Evolutionary conservation across 1,140 invertebrate species (phyloP), one percentile per base, ranked within the genome.

Genomic region (Hylaeus volcanicus): DNA sequence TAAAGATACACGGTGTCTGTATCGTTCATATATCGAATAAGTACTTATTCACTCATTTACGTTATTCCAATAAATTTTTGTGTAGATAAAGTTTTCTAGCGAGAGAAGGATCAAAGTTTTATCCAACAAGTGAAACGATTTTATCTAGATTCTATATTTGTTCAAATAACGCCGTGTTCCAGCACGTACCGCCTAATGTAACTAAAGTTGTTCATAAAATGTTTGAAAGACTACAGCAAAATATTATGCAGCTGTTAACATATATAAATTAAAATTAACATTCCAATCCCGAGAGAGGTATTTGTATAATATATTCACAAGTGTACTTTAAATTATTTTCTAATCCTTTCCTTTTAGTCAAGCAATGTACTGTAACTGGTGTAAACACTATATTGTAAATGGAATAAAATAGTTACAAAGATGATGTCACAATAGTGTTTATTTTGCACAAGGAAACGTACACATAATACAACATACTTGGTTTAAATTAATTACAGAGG

Each of bases 401-500:
- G 64, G 51, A 51, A 63, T 39, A 43, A 73, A 78, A 72, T 71
- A 53, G 51, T 70, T 58, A 61, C 6, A 11, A 71, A 73, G 8
- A 0, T 79, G 55, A 37, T 88, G 85, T 86, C 68, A 75, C 68
- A 80, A 83, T 82, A 66, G 69, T 90, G 79, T 91, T 91, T 89
- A 88, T 88, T 88, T 71, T 89, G 88, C 85, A 91, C 84, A 78
- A 86, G 61, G 82, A 89, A 90, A 90, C 86, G 82, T 88, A 90
- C 86, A 90, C 82, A 71, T 86, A 74, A 85, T 88, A 85, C 85
- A 88, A 88, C 83, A 89, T 88, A 86, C 81, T 85, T 89, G 79
- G 63, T 80, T 86, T 82, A 61, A 86, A 66, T 86, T 90, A 87
- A 81, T 89, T 89, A 89, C 77, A 66, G 86, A 86, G 81, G 86